phyloP scores from a whole-genome alignment of 2,888 invertebrate species.

The Rhagium mordax region DNA sequence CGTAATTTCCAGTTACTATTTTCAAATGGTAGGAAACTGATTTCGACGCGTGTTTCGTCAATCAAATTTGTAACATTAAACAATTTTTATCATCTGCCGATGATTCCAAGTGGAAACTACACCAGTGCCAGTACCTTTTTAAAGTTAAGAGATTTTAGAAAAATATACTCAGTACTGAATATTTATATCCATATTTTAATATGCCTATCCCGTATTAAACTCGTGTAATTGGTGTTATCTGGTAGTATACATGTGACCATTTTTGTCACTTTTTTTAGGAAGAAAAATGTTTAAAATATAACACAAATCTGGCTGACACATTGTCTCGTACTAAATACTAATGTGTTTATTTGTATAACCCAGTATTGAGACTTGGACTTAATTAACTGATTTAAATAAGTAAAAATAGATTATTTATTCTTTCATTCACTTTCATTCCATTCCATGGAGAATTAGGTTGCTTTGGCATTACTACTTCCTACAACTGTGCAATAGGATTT shows the following conservation, averaged over 20 bases:
- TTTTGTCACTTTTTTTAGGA: not conserved
- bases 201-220: too few relatives aligned
- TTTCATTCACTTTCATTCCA: conserved; percentile 12
- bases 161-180: too few relatives aligned
- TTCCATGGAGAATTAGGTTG: conserved; percentile 6
- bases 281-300: not conserved
- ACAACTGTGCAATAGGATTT: not conserved
- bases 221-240: too few relatives aligned
- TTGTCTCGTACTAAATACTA: conserved; percentile 6
- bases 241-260: not conserved
- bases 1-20: too few relatives aligned
- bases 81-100: too few relatives aligned
- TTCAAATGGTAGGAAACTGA: too few relatives aligned
- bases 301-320: conserved; percentile 11
- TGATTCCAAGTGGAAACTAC: too few relatives aligned
- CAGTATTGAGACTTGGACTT: not conserved
- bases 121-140: too few relatives aligned
- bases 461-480: conserved; percentile 18
- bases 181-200: too few relatives aligned
- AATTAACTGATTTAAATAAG: not conserved
- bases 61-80: too few relatives aligned
- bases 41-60: too few relatives aligned
- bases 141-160: too few relatives aligned
- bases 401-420: conserved; percentile 19
- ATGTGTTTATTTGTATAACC: conserved; percentile 13